A percentile compares a stretch with the other conserved stretches of the same genome.
Conservation (phyloP, 2,113 vertebrate species). For the Pseudorasbora parva region DNA sequence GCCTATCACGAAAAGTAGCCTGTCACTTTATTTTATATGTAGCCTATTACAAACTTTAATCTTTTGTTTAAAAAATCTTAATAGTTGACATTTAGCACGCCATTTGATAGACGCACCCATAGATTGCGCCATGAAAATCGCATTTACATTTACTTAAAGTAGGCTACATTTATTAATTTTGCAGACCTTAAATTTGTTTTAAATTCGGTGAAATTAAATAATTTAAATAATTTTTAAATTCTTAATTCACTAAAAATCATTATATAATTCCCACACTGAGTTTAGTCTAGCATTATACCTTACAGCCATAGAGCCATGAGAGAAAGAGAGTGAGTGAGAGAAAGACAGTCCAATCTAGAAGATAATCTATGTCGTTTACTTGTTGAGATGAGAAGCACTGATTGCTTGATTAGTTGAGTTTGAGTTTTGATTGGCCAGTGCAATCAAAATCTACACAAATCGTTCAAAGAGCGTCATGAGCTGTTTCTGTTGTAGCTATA, state of each 20-base stretch:
- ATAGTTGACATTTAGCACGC: neutral
- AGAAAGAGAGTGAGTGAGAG: neutral
- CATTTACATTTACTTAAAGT: neutral
- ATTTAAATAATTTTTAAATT: neutral
- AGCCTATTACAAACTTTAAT: neutral
- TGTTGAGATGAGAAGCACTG: neutral
- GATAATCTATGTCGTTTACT: neutral
- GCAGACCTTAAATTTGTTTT: neutral
- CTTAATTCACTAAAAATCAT: neutral
- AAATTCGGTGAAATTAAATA: neutral
- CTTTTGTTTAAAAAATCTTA: neutral
- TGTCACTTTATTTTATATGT: neutral
- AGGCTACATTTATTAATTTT: neutral
- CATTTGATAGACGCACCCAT: neutral
- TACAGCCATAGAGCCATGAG: neutral
- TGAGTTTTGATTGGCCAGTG: constrained; percentile 4
- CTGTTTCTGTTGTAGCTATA: neutral
- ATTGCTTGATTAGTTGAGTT: neutral
- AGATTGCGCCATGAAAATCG: neutral
- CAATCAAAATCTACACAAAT: neutral
- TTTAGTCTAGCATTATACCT: neutral
- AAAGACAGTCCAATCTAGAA: neutral
- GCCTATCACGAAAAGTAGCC: neutral
- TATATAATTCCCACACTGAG: neutral
- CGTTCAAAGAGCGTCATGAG: constrained; percentile 13